Conservation (phyloP, 2,888 invertebrate genomes). For the Lasioglossum leucozonium region DNA sequence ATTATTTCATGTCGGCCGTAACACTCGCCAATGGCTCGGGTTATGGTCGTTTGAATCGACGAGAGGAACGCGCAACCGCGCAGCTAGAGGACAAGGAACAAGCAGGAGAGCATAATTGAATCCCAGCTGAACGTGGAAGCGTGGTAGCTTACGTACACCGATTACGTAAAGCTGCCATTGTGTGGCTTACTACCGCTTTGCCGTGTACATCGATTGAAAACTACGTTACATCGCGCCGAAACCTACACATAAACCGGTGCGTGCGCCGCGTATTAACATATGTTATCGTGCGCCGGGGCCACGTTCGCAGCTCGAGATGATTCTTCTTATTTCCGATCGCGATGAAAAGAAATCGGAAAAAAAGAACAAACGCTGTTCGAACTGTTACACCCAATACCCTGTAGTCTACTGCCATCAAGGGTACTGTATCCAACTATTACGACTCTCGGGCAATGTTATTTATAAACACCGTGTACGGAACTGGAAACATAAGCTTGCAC, state of each 20-base stretch:
- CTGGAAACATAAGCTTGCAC: slow-evolving; percentile 37
- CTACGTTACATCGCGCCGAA: slow-evolving; percentile 43
- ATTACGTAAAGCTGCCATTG: slow-evolving; percentile 75
- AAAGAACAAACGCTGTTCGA: neutral
- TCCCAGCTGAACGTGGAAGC: slow-evolving; percentile 69
- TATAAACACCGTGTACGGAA: slow-evolving; percentile 22
- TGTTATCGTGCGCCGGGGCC: slow-evolving; percentile 36
- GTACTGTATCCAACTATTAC: neutral
- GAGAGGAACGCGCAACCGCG: slow-evolving; percentile 37
- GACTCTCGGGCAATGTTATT: neutral
- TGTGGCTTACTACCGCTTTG: slow-evolving; percentile 64
- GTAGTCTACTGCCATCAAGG: neutral
- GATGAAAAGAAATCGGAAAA: neutral
- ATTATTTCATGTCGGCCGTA: slow-evolving; percentile 57
- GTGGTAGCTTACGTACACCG: slow-evolving; percentile 74
- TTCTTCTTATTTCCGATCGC: slow-evolving; percentile 11
- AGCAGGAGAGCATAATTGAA: slow-evolving; percentile 73
- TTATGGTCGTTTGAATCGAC: slow-evolving; percentile 37
- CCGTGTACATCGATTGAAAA: slow-evolving; percentile 58
- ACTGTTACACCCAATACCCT: slow-evolving; percentile 18
- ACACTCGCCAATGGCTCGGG: slow-evolving; percentile 34
- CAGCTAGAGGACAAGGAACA: slow-evolving; percentile 52
- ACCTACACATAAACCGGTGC: slow-evolving; percentile 13
- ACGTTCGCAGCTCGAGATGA: slow-evolving; percentile 13
- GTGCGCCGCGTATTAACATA: slow-evolving; percentile 56